Conservation (phyloP, 2,113 vertebrate genomes). For the Phoenicopterus ruber region DNA sequence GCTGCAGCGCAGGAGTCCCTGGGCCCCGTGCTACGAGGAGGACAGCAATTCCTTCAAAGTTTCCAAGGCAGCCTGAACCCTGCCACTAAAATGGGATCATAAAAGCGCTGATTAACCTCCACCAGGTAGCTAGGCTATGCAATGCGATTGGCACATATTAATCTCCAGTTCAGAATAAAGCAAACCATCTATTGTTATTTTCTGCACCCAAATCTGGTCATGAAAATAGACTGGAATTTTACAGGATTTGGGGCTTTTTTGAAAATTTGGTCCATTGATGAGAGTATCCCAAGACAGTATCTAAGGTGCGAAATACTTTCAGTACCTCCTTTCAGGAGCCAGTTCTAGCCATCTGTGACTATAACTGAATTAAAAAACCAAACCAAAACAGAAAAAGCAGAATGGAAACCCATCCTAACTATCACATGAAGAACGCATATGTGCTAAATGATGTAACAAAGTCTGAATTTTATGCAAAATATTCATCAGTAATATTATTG, state of each 20-base stretch:
- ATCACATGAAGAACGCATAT: neutral
- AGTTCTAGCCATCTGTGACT: neutral
- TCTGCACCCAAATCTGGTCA: neutral
- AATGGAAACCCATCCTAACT: neutral
- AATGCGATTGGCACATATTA: neutral
- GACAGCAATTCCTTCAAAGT: neutral
- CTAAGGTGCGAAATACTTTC: neutral
- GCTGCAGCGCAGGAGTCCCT: neutral
- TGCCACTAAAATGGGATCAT: neutral
- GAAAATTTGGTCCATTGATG: neutral
- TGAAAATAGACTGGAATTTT: neutral
- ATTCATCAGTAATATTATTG: neutral
- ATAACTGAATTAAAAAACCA: neutral
- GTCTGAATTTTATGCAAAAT: neutral
- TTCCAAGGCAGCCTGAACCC: neutral
- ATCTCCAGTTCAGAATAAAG: neutral
- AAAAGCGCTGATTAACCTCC: neutral
- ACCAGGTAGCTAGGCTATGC: neutral
- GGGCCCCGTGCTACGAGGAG: neutral
- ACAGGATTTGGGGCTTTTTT: neutral
- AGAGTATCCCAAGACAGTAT: neutral
- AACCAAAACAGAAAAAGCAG: neutral
- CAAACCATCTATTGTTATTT: rapidly evolving
- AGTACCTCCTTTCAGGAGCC: neutral
- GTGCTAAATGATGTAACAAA: neutral